Conservation (phyloP, 2,888 invertebrate species). For the Drosophila borborema region DNA sequence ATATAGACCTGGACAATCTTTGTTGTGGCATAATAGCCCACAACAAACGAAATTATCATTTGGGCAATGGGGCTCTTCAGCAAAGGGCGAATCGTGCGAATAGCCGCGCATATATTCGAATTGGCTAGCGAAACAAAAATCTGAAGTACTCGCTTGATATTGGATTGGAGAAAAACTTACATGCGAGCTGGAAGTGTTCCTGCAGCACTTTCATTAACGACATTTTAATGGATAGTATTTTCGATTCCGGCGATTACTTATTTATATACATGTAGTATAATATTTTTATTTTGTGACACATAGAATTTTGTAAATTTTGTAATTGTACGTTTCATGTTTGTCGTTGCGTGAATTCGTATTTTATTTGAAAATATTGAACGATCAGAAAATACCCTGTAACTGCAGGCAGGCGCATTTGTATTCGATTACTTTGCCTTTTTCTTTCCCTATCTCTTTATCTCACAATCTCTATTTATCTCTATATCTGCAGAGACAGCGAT, state of each 20-base stretch:
- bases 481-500: too few species aligned
- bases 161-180: conserved; percentile 26
- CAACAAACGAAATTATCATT: conserved; percentile 52
- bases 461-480: background rate
- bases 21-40: conserved; percentile 67
- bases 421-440: background rate
- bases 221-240: conserved; percentile 23
- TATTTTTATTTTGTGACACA: conserved; percentile 11
- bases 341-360: background rate
- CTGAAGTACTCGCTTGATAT: fast-evolving
- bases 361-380: background rate
- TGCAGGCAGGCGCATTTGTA: background rate
- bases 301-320: conserved; percentile 30
- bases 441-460: too few species aligned
- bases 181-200: conserved; percentile 22
- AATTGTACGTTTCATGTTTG: background rate
- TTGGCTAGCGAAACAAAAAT: background rate
- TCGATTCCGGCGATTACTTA: background rate
- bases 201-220: conserved; percentile 19
- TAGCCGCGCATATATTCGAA: conserved; percentile 25
- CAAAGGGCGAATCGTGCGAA: conserved; percentile 35
- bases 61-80: conserved; percentile 53
- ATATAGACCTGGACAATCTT: conserved; percentile 41
- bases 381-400: background rate
- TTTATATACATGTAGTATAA: background rate